Conservation (phyloP, 2,888 invertebrate species). For the Pyrochroa serraticornis region DNA sequence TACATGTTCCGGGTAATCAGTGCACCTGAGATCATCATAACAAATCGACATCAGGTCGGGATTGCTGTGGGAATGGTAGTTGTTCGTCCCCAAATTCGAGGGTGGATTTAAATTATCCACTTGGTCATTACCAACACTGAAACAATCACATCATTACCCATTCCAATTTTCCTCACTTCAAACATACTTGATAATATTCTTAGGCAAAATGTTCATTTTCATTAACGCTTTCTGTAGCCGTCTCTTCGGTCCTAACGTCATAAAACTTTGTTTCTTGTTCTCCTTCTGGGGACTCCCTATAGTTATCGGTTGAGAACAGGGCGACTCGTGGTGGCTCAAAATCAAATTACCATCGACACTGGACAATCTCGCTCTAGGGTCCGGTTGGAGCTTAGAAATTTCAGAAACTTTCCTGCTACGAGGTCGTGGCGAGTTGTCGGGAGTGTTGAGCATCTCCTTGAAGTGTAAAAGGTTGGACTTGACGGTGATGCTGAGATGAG, state of each 20-base stretch:
- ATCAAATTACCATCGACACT: slow-evolving; percentile 69
- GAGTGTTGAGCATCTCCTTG: slow-evolving; percentile 76
- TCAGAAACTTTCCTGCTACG: slow-evolving; percentile 63
- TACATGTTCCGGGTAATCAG: slow-evolving; percentile 95
- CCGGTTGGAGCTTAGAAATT: slow-evolving; percentile 70
- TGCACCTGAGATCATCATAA: slow-evolving; percentile 79
- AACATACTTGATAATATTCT: slow-evolving; percentile 69
- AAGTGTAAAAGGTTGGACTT: slow-evolving; percentile 94
- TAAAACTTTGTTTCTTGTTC: slow-evolving; percentile 68
- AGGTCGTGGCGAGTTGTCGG: slow-evolving; percentile 82
- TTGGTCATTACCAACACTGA: slow-evolving; percentile 62
- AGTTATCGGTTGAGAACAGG: slow-evolving; percentile 63
- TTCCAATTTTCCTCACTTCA: slow-evolving; percentile 3
- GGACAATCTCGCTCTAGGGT: slow-evolving; percentile 78
- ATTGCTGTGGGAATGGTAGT: slow-evolving; percentile 88
- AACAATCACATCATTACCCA: slow-evolving; percentile 30
- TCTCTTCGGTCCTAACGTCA: slow-evolving; percentile 87
- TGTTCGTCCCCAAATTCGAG: slow-evolving; percentile 65
- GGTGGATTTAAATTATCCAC: slow-evolving; percentile 65
- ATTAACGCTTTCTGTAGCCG: slow-evolving; percentile 83
- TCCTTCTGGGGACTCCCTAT: slow-evolving; percentile 73
- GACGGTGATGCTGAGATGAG: slow-evolving; percentile 94
- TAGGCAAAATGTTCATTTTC: slow-evolving; percentile 88
- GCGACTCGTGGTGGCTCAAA: slow-evolving; percentile 47
- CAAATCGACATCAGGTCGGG: slow-evolving; percentile 84